Percentiles rank a stretch among this genome's conserved stretches.
Evolutionary conservation across 1,140 invertebrate species (phyloP).

Genomic region (Brachionus calyciflorus): DNA sequence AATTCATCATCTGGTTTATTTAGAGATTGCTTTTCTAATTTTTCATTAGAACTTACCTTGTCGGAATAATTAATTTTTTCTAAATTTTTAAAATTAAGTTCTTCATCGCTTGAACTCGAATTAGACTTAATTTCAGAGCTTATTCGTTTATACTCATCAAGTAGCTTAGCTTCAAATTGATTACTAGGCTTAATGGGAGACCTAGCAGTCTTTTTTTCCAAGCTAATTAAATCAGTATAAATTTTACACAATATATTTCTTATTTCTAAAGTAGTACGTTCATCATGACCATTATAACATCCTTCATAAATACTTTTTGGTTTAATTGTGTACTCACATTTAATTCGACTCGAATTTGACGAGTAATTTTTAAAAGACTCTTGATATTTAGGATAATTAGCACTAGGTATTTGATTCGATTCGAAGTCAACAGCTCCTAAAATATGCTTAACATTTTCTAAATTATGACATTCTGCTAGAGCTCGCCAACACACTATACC

Average conservation of each 20-base stretch:
- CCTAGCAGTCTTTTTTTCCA: background rate
- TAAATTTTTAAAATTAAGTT: too few species aligned
- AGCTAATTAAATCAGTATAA: background rate
- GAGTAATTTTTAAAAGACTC: too few species aligned
- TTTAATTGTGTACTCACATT: too few species aligned
- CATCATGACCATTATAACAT: slow-evolving; percentile 17
- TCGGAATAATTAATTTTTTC: too few species aligned
- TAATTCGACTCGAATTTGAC: too few species aligned
- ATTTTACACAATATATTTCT: background rate
- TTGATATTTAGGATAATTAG: background rate
- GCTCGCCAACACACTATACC: background rate
- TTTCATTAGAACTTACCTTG: background rate
- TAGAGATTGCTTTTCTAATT: background rate
- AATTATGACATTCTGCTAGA: background rate
- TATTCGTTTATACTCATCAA: slow-evolving; percentile 2
- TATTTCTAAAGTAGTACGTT: background rate
- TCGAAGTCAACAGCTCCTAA: background rate
- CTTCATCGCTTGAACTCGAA: background rate
- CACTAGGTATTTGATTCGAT: background rate
- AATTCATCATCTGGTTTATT: slow-evolving; percentile 1
- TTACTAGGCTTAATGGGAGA: background rate
- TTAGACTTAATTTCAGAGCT: background rate
- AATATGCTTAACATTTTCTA: slow-evolving; percentile 16
- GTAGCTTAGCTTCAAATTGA: background rate
- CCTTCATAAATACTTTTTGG: background rate